Conservation (phyloP, 2,888 invertebrate species). For the Metellina segmentata region DNA sequence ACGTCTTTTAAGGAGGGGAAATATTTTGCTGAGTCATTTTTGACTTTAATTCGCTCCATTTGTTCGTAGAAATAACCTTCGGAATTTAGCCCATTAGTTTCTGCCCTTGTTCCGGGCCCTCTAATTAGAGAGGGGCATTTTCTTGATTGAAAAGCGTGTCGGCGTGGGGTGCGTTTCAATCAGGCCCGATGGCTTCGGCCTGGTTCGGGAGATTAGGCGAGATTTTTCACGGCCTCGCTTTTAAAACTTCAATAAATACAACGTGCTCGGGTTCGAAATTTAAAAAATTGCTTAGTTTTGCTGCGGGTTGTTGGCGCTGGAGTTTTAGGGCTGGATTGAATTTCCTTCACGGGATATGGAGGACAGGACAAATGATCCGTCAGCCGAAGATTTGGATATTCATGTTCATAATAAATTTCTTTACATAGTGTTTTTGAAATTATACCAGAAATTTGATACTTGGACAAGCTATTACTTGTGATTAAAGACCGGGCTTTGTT, state of each 20-base stretch:
- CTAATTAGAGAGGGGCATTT: slow-evolving; percentile 33
- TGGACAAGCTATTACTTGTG: too few species aligned
- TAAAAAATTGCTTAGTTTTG: background rate
- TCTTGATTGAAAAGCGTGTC: slow-evolving; percentile 16
- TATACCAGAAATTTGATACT: too few species aligned
- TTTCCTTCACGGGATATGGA: too few species aligned
- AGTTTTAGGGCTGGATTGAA: too few species aligned
- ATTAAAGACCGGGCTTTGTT: too few species aligned
- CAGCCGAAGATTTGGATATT: too few species aligned
- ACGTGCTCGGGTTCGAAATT: background rate
- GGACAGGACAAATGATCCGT: too few species aligned
- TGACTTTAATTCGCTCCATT: slow-evolving; percentile 64
- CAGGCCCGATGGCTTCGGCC: background rate
- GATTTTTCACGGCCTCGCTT: background rate
- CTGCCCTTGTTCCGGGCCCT: background rate
- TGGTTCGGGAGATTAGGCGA: background rate
- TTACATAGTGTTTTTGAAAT: too few species aligned
- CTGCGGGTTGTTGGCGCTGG: too few species aligned
- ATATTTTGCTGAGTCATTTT: slow-evolving; percentile 65
- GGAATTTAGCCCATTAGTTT: slow-evolving; percentile 31
- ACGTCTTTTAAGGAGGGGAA: background rate
- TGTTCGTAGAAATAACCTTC: slow-evolving; percentile 43
- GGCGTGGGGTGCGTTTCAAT: background rate
- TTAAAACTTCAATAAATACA: background rate
- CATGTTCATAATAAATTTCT: too few species aligned